Evolutionary conservation across 2,113 vertebrate genomes (phyloP), one percentile per base, ranked within the genome.

Genomic region (Campylorhamphus procurvoides): DNA sequence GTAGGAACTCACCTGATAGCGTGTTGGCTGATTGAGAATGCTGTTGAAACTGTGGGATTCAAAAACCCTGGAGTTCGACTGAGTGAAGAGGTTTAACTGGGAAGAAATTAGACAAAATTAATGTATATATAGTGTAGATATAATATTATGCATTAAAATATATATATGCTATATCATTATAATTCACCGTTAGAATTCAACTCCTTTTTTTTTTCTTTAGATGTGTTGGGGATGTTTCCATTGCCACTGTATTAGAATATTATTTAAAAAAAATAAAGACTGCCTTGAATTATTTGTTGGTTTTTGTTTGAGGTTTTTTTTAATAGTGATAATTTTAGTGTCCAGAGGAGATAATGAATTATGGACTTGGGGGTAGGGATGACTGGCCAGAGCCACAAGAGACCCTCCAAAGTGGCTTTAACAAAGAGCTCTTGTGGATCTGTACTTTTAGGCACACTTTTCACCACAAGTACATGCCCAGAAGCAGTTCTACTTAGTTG

Each of bases 1-100:
- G 27, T 7, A 69, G n/a, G 35, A 22, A 75, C 97, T 98, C 95
- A 98, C 99, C 98, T 99, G 98, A 97, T 99, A 99, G 55, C 98
- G 98, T 74, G 98, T 98, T 5, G 99, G 98, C 95, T 98, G 99
- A 97, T 98, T 98, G 93, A 98, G 98, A 96, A 99, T 98, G 97
- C 98, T 98, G 97, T 98, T 99, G 96, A 99, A 99, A 97, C 98
- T 99, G 97, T 98, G 98, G 12, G 98, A 98, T 93, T 99, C 98
- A 95, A 98, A 98, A 96, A 98, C 98, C 96, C 98, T 98, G 76
- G 98, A 98, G 96, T 98, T 99, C 0, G 98, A 98, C 94, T 99
- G 98, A 92, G 98, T 98, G 97, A 99, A 98, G 68, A 99, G 98
- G 95, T 98, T 99, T 97, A 99, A 97, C 98, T 99, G 97, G 67